These are phyloP conservation scores for Tenrec ecaudatus DNA, from an alignment of 2,113 vertebrate species.

Conservation along the genomic window DNA sequence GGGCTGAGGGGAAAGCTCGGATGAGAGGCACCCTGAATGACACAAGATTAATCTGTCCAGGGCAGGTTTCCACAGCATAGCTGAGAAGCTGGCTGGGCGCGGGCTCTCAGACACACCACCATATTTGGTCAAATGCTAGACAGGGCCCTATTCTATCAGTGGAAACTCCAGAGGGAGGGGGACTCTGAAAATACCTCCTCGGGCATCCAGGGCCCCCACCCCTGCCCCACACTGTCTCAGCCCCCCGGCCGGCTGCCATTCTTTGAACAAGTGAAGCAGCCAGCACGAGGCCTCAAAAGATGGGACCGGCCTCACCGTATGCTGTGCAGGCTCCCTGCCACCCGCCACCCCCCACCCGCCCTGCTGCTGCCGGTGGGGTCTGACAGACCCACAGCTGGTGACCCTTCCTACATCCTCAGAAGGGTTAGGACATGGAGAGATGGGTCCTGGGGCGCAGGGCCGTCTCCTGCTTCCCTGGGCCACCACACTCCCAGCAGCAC, in stretches of 20 bases:
- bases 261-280: not conserved
- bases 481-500: not conserved
- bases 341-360: not conserved
- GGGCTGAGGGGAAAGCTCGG: not conserved
- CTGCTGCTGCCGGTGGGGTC: not conserved
- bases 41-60: slow-evolving; percentile 80
- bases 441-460: fast-evolving
- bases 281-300: not conserved
- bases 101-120: slow-evolving; percentile 74
- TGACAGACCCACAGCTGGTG: not conserved
- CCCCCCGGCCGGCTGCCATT: not conserved
- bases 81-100: slow-evolving; percentile 71
- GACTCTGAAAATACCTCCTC: slow-evolving; percentile 74
- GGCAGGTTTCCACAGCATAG: slow-evolving; percentile 80
- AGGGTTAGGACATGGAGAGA: not conserved
- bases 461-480: not conserved
- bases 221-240: slow-evolving; percentile 33
- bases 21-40: slow-evolving; percentile 67
- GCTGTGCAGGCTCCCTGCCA: not conserved
- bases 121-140: slow-evolving; percentile 84
- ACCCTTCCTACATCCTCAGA: not conserved
- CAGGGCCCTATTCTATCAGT: slow-evolving; percentile 73
- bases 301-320: too few species aligned
- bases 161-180: slow-evolving; percentile 78
- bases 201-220: slow-evolving; percentile 34